A percentile compares a stretch with the other conserved stretches of the same genome.
phyloP scores from a whole-genome alignment of 2,113 vertebrate genomes.

The Dromaius novaehollandiae region DNA sequence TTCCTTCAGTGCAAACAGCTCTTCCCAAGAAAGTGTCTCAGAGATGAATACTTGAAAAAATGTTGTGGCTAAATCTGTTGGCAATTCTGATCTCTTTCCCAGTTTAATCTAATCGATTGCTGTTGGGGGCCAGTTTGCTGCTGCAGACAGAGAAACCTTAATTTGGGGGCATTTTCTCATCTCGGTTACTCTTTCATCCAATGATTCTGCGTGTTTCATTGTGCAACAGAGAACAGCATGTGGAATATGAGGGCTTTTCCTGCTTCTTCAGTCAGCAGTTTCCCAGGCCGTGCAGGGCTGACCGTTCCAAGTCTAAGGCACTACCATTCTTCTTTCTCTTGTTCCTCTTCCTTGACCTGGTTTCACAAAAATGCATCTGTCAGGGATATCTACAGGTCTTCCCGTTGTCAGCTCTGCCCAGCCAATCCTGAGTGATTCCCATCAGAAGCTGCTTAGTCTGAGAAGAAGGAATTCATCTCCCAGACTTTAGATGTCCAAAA shows the following conservation, averaged over 20 bases:
- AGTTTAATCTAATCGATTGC: neutral
- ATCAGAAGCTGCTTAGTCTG: neutral
- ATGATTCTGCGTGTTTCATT: neutral
- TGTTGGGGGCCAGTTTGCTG: neutral
- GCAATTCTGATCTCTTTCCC: neutral
- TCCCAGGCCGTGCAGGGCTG: neutral
- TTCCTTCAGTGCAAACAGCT: neutral
- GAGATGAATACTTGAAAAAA: neutral
- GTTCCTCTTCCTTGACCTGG: neutral
- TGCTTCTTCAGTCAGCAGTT: neutral
- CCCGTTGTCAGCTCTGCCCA: neutral
- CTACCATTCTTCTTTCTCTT: neutral
- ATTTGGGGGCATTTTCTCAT: neutral
- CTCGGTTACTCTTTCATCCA: neutral
- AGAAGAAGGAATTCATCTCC: neutral
- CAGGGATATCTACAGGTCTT: neutral
- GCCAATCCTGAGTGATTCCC: neutral
- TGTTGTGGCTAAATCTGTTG: neutral
- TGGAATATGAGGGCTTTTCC: neutral
- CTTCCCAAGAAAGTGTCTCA: neutral
- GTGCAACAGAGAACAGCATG: neutral
- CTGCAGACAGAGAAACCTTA: no score
- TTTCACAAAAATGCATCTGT: neutral
- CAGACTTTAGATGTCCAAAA: neutral
- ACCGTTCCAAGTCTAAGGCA: neutral